These are phyloP conservation scores for Macropus fuliginosus DNA, from an alignment of 2,797 vertebrate species.

Conservation along the genomic window DNA sequence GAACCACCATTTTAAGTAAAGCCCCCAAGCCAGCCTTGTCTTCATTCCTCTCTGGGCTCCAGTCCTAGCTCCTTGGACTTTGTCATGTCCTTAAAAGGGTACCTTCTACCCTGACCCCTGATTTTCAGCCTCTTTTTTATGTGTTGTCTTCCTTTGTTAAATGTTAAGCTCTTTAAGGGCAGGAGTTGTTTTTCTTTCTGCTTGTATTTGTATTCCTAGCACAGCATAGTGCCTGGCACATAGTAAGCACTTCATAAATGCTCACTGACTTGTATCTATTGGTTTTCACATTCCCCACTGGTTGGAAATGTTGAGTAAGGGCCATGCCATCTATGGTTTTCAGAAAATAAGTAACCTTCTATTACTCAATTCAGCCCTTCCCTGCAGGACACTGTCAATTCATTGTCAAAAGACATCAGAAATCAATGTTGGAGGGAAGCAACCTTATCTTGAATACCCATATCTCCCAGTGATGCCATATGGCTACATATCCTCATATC, in stretches of 20 bases:
- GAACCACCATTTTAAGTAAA: no score
- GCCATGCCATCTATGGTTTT: not conserved
- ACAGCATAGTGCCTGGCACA: no score
- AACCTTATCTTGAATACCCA: not conserved
- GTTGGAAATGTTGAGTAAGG: not conserved
- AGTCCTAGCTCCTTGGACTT: no score
- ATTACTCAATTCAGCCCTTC: not conserved
- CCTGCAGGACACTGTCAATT: not conserved
- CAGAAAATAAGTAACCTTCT: not conserved
- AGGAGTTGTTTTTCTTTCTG: not conserved
- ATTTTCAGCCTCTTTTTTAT: not conserved
- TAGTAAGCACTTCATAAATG: not conserved
- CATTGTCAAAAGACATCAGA: not conserved
- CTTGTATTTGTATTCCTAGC: not conserved
- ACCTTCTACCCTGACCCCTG: no score
- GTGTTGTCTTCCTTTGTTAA: not conserved
- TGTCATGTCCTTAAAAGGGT: no score
- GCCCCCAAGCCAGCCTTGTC: no score
- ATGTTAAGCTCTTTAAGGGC: not conserved
- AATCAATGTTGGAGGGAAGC: not conserved
- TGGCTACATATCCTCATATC: not conserved
- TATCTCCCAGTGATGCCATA: not conserved
- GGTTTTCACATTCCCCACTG: not conserved
- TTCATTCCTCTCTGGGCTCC: no score
- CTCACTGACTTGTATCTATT: not conserved